Percentiles rank a stretch among this genome's conserved stretches.
phyloP scores from a whole-genome alignment of 2,797 vertebrate species.

The Cryptoblepharus egeriae region DNA sequence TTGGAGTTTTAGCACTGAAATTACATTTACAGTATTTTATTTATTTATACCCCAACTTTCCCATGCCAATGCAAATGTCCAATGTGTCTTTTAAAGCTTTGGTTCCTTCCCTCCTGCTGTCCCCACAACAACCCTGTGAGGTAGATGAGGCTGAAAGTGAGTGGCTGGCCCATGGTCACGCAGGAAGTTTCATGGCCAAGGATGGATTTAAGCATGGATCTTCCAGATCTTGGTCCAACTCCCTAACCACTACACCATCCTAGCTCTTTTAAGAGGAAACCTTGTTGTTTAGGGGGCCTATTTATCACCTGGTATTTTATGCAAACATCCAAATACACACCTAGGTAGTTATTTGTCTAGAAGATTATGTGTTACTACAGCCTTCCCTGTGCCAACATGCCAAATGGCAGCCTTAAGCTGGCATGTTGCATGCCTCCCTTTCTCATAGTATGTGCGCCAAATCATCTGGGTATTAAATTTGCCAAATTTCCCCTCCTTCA shows the following conservation, averaged over 20 bases:
- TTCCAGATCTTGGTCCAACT: no score
- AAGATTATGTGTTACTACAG: constrained; percentile 6
- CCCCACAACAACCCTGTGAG: no score
- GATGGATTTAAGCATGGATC: no score
- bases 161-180: no score
- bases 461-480: neutral
- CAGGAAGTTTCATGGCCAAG: no score
- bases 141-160: no score
- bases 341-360: neutral
- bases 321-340: neutral
- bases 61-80: no score
- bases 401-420: neutral
- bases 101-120: no score
- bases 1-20: neutral
- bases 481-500: neutral
- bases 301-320: neutral
- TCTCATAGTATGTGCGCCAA: neutral
- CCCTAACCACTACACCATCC: no score
- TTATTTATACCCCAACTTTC: no score
- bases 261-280: neutral
- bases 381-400: constrained; percentile 2
- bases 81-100: no score
- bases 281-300: neutral
- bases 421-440: neutral
- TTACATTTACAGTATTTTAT: neutral